Evolutionary conservation across 2,113 vertebrate genomes (phyloP), one percentile per base, ranked within the genome.

Genomic region (Atlantisia rogersi): DNA sequence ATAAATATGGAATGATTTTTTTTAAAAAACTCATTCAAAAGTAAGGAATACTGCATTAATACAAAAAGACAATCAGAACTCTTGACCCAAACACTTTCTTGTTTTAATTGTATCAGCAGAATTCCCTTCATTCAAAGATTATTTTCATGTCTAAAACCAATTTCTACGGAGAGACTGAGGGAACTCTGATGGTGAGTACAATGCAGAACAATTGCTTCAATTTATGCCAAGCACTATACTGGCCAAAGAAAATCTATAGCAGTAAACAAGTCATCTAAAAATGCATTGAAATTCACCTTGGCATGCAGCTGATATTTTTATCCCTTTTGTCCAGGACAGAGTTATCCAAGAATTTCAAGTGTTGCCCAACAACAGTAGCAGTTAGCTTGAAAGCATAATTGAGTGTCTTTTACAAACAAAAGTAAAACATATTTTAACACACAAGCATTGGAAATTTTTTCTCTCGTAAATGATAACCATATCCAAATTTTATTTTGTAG

Each of bases 101-200:
- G 90, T 95, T 97, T 96, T 96, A 97, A 97, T 97, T 97, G 76
- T 93, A 86, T 97, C 91, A 96, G 78, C 73, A 97, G 69, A 97
- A 96, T 92, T 97, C 73, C 62, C 77, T 97, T 94, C 59, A 74
- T 62, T 74, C 73, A 95, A 97, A 94, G 83, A 95, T 71, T 92
- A 88, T 95, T 97, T 97, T 96, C 82, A 82, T 90, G 52, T 85
- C 91, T 91, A 95, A 97, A 97, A 50, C 68, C 79, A 96, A 92
- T 97, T 95, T 96, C 75, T 95, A 16, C 68, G 55, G 92, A 79
- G 59, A 82, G 28, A 85, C 52, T 90, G 55, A 95, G 65, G 84
- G 55, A 91, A 42, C 39, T 94, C 76, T 91, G 90, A 71, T 80
- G 82, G 70, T 81, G 82, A 94, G 81, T 91, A 96, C 46, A 95